A percentile compares a stretch with the other conserved stretches of the same genome.
Conservation (phyloP, 37 sponge, comb jelly and placozoan genomes). For the Tethya wilhelma region DNA sequence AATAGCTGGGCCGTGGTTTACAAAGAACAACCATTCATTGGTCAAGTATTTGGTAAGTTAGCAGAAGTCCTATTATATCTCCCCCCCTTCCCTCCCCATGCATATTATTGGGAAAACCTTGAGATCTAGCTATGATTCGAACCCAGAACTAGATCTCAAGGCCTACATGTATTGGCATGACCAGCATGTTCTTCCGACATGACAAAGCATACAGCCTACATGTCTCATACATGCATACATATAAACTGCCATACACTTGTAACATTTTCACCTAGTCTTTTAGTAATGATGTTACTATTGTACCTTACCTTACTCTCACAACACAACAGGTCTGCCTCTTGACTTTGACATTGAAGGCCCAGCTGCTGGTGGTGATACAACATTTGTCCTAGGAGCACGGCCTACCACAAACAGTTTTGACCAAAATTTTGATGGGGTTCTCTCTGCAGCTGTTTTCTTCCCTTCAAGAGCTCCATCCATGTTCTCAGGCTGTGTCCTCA, state of each 20-base stretch:
- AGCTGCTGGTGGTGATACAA: neutral
- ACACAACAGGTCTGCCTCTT: slow-evolving; percentile 46
- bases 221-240: neutral
- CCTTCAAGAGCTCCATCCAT: slow-evolving; percentile 22
- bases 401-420: slow-evolving; percentile 48
- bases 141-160: no score
- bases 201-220: neutral
- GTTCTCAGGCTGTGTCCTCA: slow-evolving; percentile 53
- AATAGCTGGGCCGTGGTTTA: slow-evolving; percentile 39
- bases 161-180: neutral
- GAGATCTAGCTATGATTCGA: no score
- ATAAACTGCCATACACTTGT: neutral
- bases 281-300: neutral
- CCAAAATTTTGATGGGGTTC: slow-evolving; percentile 32
- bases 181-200: neutral
- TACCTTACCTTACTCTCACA: neutral
- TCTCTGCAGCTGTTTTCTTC: slow-evolving; percentile 34
- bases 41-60: slow-evolving; percentile 40
- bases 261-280: neutral
- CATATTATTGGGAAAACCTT: no score
- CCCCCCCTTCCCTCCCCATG: no score
- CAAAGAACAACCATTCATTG: slow-evolving; percentile 41
- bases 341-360: slow-evolving; percentile 60
- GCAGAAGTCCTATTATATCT: no score
- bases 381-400: slow-evolving; percentile 64